Evolutionary conservation across 64 coral and sea anemone species (phyloP), one percentile per base, ranked within the genome.

Genomic region (Astreopora myriophthalma): DNA sequence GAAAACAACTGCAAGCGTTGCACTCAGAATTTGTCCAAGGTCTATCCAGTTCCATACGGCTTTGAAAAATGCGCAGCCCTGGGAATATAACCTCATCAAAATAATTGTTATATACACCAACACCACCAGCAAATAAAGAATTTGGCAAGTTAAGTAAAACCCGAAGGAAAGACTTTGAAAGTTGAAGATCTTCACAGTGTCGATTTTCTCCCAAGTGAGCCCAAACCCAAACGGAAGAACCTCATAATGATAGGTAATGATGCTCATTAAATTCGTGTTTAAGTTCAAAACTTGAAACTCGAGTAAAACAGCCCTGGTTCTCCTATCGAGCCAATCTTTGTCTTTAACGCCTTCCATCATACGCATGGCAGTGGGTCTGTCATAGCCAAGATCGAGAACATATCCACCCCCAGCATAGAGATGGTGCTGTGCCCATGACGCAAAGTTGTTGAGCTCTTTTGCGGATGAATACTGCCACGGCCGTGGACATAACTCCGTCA

Each of bases 201-300:
- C 75, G 16, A 78, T 78, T 29, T 29, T 49, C 16, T 78, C 75
- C n/a, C 46, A 78, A 16, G 75, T 78, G 26, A 51, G 75, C 27
- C 75, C 75, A 78, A 78, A 78, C 22, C 80, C 80, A 38, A 69
- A 26, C 8, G 80, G 80, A n/a, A 85, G 38, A 85, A 37, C 64
- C 33, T 85, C 80, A 36, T 39, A 85, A 24, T 66, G 33, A 51
- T 85, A 85, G 0, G 64, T 69, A 5, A 85, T 24, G n/a, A 85
- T 44, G 33, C 64, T 63, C 57, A 85, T 63, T 66, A 85, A 66
- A 65, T 85, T 85, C 12, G 80, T 66, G 80, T 85, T 85, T 20
- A 85, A 24, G 80, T 85, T 85, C 10, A 85, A 35, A 23, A 85
- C 57, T 63, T 63, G 64, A 58, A 85, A 69, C 38, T 85, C 80